Evolutionary conservation across 2,888 invertebrate genomes (phyloP).

Genomic region (Eledone cirrhosa): DNA sequence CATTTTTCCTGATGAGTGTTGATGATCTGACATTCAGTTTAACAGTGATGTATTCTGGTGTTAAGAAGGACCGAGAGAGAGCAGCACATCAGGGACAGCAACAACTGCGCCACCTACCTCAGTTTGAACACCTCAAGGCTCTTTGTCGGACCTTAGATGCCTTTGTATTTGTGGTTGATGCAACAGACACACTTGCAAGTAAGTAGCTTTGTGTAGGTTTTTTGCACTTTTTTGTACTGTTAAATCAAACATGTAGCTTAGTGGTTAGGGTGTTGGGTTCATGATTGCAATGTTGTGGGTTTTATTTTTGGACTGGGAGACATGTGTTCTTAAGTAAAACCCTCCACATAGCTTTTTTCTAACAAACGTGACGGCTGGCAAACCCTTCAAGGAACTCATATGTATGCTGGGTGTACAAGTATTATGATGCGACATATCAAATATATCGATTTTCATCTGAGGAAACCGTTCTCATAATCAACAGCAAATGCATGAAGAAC

Average conservation of each 20-base stretch:
- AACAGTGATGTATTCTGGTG: conserved; percentile 54
- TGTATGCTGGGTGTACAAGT: too few species aligned
- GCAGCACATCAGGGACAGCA: conserved; percentile 39
- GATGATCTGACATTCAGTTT: conserved; percentile 43
- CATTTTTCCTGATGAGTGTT: conserved; percentile 4
- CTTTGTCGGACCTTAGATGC: conserved; percentile 61
- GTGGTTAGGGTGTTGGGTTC: too few species aligned
- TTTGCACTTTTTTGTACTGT: too few species aligned
- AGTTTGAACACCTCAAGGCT: conserved; percentile 56
- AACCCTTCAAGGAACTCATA: too few species aligned
- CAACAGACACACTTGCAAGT: conserved; percentile 36
- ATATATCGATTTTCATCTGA: too few species aligned
- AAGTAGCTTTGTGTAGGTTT: background rate
- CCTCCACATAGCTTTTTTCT: too few species aligned
- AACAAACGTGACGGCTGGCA: too few species aligned
- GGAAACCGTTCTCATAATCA: too few species aligned
- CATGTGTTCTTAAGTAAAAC: too few species aligned
- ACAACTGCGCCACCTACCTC: conserved; percentile 49
- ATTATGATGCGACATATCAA: too few species aligned
- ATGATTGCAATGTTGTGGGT: too few species aligned
- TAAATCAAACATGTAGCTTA: background rate
- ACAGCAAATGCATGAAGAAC: too few species aligned
- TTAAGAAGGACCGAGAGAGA: conserved; percentile 47
- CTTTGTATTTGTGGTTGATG: conserved; percentile 63
- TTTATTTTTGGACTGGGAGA: background rate